Evolutionary conservation across 2,113 vertebrate genomes (phyloP), one percentile per base, ranked within the genome.

Genomic region (Acrocephalus arundinaceus): DNA sequence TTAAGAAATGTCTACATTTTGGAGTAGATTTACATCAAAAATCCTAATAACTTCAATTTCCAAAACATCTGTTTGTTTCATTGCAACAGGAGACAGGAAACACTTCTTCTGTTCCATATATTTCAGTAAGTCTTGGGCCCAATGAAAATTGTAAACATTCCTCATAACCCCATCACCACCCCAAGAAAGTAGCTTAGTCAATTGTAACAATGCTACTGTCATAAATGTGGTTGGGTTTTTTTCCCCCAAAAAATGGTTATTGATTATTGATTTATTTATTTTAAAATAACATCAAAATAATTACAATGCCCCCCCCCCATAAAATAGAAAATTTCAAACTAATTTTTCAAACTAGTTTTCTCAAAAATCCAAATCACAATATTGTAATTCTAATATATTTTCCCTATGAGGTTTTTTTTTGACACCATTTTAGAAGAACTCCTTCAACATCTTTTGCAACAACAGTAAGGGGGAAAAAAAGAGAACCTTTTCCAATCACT

Each of bases 281-380:
- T 75, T 25, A 71, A 82, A 88, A 37, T 23, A 65, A 19, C 19
- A 41, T 23, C 10, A 65, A 49, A 87, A 78, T 24, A 87, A 77
- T 35, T 4, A 37, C 7, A n/a, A 2, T 16, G 16, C 35, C 30
- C 6, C 0, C 0, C 3, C 3, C 15, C 48, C 4, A 52, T 8
- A 37, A 78, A 87, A 25, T 0, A 35, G 4, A 27, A 91, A 61
- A 66, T 30, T 66, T 28, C 9, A 37, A 65, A 17, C 5, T 15
- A 3, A 18, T 33, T 52, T 77, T 67, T 85, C 25, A 35, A 57
- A 49, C 15, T 7, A 52, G 0, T 67, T 80, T 86, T 39, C 14
- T 20, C 9, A 13, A 24, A 82, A 70, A 61, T 19, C 9, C 2
- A 46, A 22, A 39, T 66, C 12, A 6, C 1, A 48, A 5, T 58